These are phyloP conservation scores for Diplogasteroides magnus DNA, from an alignment of 1,140 invertebrate species.

Conservation along the genomic window DNA sequence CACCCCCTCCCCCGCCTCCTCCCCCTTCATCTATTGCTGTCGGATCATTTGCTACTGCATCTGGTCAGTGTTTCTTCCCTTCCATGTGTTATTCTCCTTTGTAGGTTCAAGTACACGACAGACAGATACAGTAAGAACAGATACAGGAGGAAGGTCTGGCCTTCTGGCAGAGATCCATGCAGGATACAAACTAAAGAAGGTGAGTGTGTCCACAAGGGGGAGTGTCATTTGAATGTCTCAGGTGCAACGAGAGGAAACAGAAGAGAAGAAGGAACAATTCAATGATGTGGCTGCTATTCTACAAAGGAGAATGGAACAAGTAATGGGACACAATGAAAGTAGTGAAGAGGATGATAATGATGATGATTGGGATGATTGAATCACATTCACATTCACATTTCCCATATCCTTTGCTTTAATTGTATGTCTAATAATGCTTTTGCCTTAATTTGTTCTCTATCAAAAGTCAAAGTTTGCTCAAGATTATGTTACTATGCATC, in stretches of 20 bases:
- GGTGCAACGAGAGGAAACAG: constrained; percentile 30
- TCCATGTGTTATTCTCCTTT: neutral
- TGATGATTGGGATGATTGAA: constrained; percentile 36
- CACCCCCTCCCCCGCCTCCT: constrained; percentile 27
- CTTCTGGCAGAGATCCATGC: constrained; percentile 45
- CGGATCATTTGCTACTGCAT: neutral
- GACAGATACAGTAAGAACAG: no score
- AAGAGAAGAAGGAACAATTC: constrained; percentile 8
- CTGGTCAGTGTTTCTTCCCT: neutral
- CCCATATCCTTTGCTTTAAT: constrained; percentile 4
- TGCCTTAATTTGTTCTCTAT: constrained; percentile 9
- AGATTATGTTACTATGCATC: no score
- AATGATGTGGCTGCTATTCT: constrained; percentile 51
- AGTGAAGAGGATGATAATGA: constrained; percentile 28
- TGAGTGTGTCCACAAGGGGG: neutral
- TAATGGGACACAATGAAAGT: constrained; percentile 28
- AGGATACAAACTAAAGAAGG: constrained; percentile 45
- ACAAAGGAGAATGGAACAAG: constrained; percentile 45
- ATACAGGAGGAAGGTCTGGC: constrained; percentile 7
- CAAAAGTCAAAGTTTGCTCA: no score
- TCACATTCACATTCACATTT: neutral
- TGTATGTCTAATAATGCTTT: neutral
- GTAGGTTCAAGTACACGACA: no score
- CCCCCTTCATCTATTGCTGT: constrained; percentile 9
- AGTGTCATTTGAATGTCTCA: neutral